Base-by-base conservation (phyloP, 1,140 invertebrate species). In the Euwallacea similis region DNA sequence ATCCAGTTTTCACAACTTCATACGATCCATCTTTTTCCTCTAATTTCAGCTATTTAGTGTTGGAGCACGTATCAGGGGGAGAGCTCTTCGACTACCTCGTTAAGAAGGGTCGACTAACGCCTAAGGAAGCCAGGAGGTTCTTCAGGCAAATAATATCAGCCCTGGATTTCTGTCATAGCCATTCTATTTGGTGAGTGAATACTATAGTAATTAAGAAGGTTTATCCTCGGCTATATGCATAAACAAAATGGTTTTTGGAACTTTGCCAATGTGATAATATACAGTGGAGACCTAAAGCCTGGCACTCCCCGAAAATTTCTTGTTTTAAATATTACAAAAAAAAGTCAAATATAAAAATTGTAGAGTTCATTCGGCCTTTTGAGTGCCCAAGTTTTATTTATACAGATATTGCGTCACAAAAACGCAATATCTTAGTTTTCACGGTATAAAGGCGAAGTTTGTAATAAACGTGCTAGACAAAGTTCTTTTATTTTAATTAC, bases 101-200 rank as follows among this genome's bases (percentile, higher is more conserved):
- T 44, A 98, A 98, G 81, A 99, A 99, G 83, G 97, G 98, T 58
- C 87, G 98, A 55, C 87, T 99, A 33, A 99, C 97, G 64, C 97
- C 97, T 0, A 99, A 99, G 83, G 98, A 99, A 85, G 98, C 98
- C 0, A 85, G 97, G 66, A 88, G 96, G 79, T 99, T 99, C 87
- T 99, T 99, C 85, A 86, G 97, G 80, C 98, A 99, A 89, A 99
- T 99, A 74, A 99, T 99, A 80, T 99, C 98, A 21, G 98, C 98
- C 21, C 86, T 99, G 78, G 98, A 99, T 83, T 99, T 99, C 85
- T 99, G 98, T 83, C 98, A 99, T 82, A 98, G 96, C 83, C 98
- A 99, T 87, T 98, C 96, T 76, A 99, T 99, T 85, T 99, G 98
- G 97, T 99, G 86, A 90, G 88, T 83, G 7, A 33, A 58, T 58